Evolutionary conservation across 2,113 vertebrate genomes (phyloP).

Genomic region (Pantherophis guttatus): DNA sequence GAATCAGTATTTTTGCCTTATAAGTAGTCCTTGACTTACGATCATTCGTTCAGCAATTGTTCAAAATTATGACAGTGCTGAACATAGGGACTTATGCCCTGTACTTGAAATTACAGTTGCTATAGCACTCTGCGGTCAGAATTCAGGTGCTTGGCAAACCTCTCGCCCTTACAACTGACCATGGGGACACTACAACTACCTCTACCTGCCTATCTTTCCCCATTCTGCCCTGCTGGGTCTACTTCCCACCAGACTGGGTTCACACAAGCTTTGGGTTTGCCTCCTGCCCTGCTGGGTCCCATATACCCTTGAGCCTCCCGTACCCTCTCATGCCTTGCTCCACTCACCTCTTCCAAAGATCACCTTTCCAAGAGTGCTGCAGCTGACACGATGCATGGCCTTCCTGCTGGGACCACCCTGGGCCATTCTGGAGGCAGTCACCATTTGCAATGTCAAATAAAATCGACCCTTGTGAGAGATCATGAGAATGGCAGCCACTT

Average conservation of each 20-base stretch:
- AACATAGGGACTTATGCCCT: background rate
- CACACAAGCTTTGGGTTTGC: background rate
- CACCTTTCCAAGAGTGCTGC: background rate
- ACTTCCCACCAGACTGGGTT: background rate
- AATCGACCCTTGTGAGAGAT: background rate
- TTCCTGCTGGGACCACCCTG: background rate
- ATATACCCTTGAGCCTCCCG: background rate
- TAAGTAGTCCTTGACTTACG: too few relatives aligned
- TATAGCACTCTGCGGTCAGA: background rate
- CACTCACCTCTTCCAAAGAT: background rate
- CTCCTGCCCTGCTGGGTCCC: background rate
- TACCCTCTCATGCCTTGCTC: background rate
- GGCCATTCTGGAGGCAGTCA: background rate
- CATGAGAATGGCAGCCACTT: too few relatives aligned
- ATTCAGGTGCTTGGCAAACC: background rate
- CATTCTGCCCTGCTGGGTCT: background rate
- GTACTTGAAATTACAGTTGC: background rate
- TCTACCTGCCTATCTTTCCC: background rate
- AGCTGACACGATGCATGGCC: background rate
- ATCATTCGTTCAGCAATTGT: background rate
- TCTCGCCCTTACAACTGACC: background rate
- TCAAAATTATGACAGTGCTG: background rate
- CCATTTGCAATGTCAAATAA: background rate
- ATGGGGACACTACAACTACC: background rate
- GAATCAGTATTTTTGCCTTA: background rate